These are phyloP conservation scores for Cryptops parisi DNA, from an alignment of 2,888 invertebrate genomes.

Conservation along the genomic window DNA sequence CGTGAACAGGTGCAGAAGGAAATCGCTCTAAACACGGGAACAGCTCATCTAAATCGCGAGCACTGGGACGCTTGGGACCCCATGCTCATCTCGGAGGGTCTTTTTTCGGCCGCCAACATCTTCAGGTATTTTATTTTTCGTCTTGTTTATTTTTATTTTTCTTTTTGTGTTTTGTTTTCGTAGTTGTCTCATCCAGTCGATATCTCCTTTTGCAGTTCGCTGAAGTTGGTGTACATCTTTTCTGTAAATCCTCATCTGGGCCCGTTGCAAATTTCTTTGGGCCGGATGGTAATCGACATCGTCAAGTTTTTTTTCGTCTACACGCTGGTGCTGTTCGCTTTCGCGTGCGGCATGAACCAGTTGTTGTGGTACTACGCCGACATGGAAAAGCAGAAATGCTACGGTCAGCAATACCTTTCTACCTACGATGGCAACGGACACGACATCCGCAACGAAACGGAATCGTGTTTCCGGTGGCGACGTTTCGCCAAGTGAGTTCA, in stretches of 20 bases:
- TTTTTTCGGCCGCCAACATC: conserved; percentile 97
- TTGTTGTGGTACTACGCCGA: conserved; percentile 74
- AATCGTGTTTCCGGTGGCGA: conserved; percentile 34
- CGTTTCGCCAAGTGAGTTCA: conserved; percentile 37
- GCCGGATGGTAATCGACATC: conserved; percentile 46
- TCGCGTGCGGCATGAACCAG: conserved; percentile 58
- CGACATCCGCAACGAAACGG: conserved; percentile 30
- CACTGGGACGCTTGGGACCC: conserved; percentile 99
- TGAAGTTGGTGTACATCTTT: conserved; percentile 48
- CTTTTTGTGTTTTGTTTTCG: background rate
- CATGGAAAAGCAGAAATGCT: conserved; percentile 27
- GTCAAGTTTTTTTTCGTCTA: conserved; percentile 45
- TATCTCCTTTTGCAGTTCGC: conserved; percentile 33
- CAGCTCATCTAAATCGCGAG: conserved; percentile 56
- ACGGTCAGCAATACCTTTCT: background rate
- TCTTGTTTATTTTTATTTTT: background rate
- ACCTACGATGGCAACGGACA: conserved; percentile 29
- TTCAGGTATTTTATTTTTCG: conserved; percentile 35
- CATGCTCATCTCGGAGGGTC: conserved; percentile 85
- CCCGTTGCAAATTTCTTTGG: conserved; percentile 44
- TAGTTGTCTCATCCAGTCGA: background rate
- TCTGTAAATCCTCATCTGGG: conserved; percentile 47
- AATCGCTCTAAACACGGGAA: conserved; percentile 32
- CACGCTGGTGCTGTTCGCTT: conserved; percentile 42
- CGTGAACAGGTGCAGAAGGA: conserved; percentile 53